Evolutionary conservation across 2,888 invertebrate genomes (phyloP), one percentile per base, ranked within the genome.

Genomic region (Andrena chrysosceles): DNA sequence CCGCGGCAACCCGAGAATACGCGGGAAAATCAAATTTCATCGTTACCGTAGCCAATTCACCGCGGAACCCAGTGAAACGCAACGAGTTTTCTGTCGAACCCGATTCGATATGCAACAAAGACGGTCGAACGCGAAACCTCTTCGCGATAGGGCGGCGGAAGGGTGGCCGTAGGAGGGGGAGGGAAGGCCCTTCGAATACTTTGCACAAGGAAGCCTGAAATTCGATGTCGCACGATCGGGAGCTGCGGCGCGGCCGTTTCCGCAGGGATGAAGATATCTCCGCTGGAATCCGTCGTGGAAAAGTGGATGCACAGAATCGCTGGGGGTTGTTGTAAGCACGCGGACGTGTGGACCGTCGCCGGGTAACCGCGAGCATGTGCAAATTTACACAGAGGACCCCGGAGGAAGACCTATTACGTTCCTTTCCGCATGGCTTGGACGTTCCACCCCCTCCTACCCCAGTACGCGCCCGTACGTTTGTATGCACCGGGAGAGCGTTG

Each of bases 331-430:
- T 63, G 77, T 52, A 62, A 76, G 71, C 29, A 68, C 68, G 64
- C n/a, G 74, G 79, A 69, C 80, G 77, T 81, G 82, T 69, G 83
- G 80, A 83, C 80, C 67, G 64, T 83, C 74, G 74, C 49, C 64
- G 78, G 74, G 77, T 88, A 84, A 86, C 86, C 67, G 77, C 85
- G 74, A 88, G 77, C 84, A 84, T 86, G 85, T 87, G 90, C 85
- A 89, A 89, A 89, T 89, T 89, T 89, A 85, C 90, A 87, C 77
- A 85, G 77, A 80, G 82, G 63, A 81, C 72, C 64, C 77, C 5
- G 33, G 68, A 83, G 83, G 78, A 89, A 89, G 86, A 89, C 80
- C 89, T 86, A 89, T 89, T 89, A 89, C 89, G 85, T 84, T 85
- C 77, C 77, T 85, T 83, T 83, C 77, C 77, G 68, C 60, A 26